Base-by-base conservation (phyloP, 2,113 vertebrate genomes). In the Capreolus pygargus region DNA sequence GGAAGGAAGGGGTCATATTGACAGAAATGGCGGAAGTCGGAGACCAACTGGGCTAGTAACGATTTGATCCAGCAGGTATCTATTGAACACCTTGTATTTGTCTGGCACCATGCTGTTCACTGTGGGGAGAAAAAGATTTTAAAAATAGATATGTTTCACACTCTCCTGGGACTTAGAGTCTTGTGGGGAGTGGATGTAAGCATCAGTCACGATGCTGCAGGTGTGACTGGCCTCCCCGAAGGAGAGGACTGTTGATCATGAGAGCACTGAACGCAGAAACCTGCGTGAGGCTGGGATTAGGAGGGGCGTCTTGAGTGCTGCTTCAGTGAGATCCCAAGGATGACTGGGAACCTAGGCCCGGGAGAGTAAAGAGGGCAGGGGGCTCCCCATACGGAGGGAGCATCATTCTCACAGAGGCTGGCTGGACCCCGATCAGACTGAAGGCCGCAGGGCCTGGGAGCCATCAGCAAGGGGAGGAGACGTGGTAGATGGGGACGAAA, bases 131-230 rank as follows among this genome's bases (percentile, higher is more conserved):
- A 52, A 50, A 58, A 52, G 47, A 21, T 60, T 36, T 5, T 0
- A 33, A 16, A 85, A 39, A 21, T 19, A 39, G 39, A 55, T 39
- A 2, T 5, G 4, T 58, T 25, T 81, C 57, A 19, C 47, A 27
- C 52, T 52, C 67, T 16, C 17, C 1, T 16, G 57, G 74, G 39
- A 39, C 39, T 27, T 11, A 3, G 36, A 61, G 30, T 33, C n/a
- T 58, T 30, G 1, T 0, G 5, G 39, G 39, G 13, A 64, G 57
- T 9, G 14, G 54, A n/a, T 19, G 5, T 10, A 47, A 52, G 27
- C 83, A 6, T 23, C 60, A 13, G 0, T 36, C 86, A 43, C 6
- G 0, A 6, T 6, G 47, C 55, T 16, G 0, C 6, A 1, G 4
- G 76, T 25, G 0, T 70, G 23, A 16, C 86, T 47, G 61, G 10